Conservation (phyloP, 64 coral and sea anemone species). For the Acropora tenuis region DNA sequence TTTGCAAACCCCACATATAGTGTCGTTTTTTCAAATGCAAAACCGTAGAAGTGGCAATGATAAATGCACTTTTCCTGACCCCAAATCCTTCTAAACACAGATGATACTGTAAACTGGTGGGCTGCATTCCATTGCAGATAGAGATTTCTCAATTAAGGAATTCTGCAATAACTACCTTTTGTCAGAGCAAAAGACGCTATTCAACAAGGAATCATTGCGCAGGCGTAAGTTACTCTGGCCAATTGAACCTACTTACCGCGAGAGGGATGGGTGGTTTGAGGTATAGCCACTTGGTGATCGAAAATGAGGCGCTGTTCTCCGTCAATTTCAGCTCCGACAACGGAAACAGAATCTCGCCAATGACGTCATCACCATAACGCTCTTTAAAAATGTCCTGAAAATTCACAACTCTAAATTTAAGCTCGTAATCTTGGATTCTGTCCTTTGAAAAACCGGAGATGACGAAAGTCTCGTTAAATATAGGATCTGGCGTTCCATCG, state of each 20-base stretch:
- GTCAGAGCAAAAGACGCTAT: too few relatives aligned
- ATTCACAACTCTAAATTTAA: conserved; percentile 87
- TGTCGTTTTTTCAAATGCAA: too few relatives aligned
- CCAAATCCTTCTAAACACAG: too few relatives aligned
- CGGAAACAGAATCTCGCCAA: conserved; percentile 89
- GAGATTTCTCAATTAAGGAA: too few relatives aligned
- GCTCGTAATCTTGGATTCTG: conserved; percentile 78
- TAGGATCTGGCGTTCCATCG: conserved; percentile 63
- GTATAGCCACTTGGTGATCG: conserved; percentile 88
- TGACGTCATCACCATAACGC: conserved; percentile 89
- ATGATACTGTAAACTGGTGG: too few relatives aligned
- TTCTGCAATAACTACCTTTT: too few relatives aligned
- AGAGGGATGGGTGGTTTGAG: conserved; percentile 19
- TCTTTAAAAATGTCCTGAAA: conserved; percentile 79
- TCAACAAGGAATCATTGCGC: too few relatives aligned
- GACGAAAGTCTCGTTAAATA: conserved; percentile 95
- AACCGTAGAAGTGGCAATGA: too few relatives aligned
- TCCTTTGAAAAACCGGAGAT: conserved; percentile 97
- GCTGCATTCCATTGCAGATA: too few relatives aligned
- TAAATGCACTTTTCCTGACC: too few relatives aligned
- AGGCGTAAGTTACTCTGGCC: too few relatives aligned
- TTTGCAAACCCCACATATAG: too few relatives aligned
- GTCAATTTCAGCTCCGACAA: conserved; percentile 79
- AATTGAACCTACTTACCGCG: conserved; percentile 4
- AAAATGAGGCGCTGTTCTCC: conserved; percentile 73